These are phyloP conservation scores for Sminthurinus signatus DNA, from an alignment of 1,140 invertebrate genomes.

Conservation along the genomic window DNA sequence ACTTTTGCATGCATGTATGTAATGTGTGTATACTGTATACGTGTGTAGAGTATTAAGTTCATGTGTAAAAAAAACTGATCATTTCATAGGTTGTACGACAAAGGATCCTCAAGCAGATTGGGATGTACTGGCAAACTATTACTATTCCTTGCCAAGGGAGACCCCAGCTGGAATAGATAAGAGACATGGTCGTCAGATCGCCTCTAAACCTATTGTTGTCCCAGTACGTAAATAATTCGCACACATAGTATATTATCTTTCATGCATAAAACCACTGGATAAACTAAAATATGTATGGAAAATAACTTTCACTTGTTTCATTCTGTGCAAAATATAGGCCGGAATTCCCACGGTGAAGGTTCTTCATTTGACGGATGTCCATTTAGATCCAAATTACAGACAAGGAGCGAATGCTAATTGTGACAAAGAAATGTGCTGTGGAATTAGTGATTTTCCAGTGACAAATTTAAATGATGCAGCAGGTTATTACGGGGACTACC, in stretches of 20 bases:
- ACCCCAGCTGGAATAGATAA: no score
- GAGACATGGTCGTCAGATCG: no score
- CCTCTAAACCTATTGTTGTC: no score
- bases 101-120: slow-evolving; percentile 19
- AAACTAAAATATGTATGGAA: neutral
- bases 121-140: no score
- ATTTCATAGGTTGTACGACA: slow-evolving; percentile 19
- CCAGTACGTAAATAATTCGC: no score
- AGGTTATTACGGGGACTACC: slow-evolving; percentile 49
- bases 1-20: no score
- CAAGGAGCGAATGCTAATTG: slow-evolving; percentile 49
- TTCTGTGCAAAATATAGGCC: neutral
- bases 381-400: slow-evolving; percentile 50
- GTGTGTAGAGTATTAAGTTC: no score
- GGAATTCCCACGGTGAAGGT: slow-evolving; percentile 45
- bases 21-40: no score
- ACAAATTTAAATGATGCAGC: slow-evolving; percentile 34
- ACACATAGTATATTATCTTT: no score
- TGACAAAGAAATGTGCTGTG: slow-evolving; percentile 51
- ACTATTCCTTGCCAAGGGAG: no score
- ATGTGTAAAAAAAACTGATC: no score
- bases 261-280: no score
- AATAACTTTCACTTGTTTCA: neutral
- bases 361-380: slow-evolving; percentile 52
- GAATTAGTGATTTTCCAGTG: slow-evolving; percentile 42